phyloP scores from a whole-genome alignment of 2,888 invertebrate species.

The Drosophila multiciliata region DNA sequence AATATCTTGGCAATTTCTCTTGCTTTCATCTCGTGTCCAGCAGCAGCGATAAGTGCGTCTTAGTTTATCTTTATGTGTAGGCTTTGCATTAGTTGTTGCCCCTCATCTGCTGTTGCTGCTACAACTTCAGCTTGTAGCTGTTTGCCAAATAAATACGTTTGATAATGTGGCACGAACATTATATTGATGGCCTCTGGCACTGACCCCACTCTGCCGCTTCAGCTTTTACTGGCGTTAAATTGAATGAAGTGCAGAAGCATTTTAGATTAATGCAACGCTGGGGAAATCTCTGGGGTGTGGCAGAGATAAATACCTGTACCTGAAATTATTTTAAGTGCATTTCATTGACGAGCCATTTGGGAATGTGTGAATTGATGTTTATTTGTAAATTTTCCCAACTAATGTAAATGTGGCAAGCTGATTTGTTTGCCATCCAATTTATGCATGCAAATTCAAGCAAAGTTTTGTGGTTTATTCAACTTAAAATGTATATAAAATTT shows the following conservation, averaged over 20 bases:
- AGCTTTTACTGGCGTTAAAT: conserved; percentile 34
- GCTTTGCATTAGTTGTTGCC: conserved; percentile 31
- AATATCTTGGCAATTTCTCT: conserved; percentile 60
- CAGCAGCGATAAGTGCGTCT: conserved; percentile 65
- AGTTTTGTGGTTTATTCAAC: not conserved
- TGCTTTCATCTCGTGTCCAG: conserved; percentile 49
- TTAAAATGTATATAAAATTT: not conserved
- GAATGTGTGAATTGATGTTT: not conserved
- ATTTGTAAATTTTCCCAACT: not conserved
- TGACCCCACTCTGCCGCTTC: conserved; percentile 2
- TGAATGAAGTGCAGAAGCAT: conserved; percentile 53
- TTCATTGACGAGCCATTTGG: not conserved
- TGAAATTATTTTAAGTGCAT: conserved; percentile 10
- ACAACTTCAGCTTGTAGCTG: conserved; percentile 30
- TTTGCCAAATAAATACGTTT: conserved; percentile 72
- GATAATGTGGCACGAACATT: conserved; percentile 66
- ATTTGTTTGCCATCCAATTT: not conserved
- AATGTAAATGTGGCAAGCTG: not conserved
- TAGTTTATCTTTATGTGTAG: conserved; percentile 69
- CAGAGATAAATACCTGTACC: conserved; percentile 6
- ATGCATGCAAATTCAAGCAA: not conserved
- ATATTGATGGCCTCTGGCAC: conserved; percentile 49
- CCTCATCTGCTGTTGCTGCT: not conserved
- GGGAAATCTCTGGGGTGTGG: not conserved
- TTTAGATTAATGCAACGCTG: conserved; percentile 14